A percentile compares a stretch with the other conserved stretches of the same genome.
phyloP scores from a whole-genome alignment of 2,797 vertebrate genomes.

The Melanotaenia maccullochi region DNA sequence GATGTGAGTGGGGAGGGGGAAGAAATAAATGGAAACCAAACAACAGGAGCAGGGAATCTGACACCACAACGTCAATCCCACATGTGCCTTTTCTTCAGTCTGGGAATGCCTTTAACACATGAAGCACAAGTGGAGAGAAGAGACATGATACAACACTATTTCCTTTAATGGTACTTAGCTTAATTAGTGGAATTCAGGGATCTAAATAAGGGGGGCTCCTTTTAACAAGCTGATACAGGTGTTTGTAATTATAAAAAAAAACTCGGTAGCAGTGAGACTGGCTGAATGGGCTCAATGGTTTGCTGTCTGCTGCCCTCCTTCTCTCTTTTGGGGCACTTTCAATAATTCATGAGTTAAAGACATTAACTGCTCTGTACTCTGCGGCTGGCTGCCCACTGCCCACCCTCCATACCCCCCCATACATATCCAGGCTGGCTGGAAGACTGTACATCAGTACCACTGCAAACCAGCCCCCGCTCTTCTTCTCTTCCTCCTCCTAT shows the following conservation, averaged over 20 bases:
- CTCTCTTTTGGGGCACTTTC: slow-evolving; percentile 64
- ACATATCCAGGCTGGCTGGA: slow-evolving; percentile 55
- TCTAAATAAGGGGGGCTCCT: slow-evolving; percentile 15
- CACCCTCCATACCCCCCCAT: not conserved
- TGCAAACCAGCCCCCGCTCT: slow-evolving; percentile 64
- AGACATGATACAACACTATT: not conserved
- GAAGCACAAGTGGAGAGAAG: slow-evolving; percentile 23
- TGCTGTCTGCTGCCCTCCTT: slow-evolving; percentile 41
- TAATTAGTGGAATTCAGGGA: not conserved
- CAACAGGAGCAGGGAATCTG: slow-evolving; percentile 40
- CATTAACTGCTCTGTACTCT: slow-evolving; percentile 61
- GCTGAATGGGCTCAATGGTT: slow-evolving; percentile 40
- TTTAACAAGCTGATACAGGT: slow-evolving; percentile 20
- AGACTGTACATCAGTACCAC: slow-evolving; percentile 72
- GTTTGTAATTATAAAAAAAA: slow-evolving; percentile 28
- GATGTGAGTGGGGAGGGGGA: slow-evolving; percentile 31
- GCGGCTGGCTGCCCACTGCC: slow-evolving; percentile 44
- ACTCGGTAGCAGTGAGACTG: slow-evolving; percentile 22
- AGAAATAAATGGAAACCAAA: not conserved
- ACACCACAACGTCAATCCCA: slow-evolving; percentile 63
- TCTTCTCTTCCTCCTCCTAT: slow-evolving; percentile 15
- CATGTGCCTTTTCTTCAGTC: slow-evolving; percentile 37
- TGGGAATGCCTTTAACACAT: slow-evolving; percentile 36
- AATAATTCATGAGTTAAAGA: slow-evolving; percentile 76
- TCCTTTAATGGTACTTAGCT: not conserved